Base-by-base conservation (phyloP, 2,888 invertebrate genomes). In the Hirudinaria manillensis region DNA sequence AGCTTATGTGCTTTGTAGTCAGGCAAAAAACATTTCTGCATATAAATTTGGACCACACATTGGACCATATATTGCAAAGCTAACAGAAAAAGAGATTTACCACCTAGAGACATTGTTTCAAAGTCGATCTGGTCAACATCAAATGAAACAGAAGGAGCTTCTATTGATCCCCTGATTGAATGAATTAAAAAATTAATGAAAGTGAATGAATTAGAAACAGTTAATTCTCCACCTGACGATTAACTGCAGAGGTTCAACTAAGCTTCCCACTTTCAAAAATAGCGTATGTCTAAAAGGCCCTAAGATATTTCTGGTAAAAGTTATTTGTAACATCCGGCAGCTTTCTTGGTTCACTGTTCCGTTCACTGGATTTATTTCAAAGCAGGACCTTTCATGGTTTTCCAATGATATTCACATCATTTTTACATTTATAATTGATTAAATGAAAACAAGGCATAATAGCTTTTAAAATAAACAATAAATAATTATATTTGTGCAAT, bases 81-180 rank as follows among this genome's bases (percentile, higher is more conserved):
- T 3, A 13, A n/a, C 24, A 70, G 21, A 6, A 32, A 53, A 66
- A 24, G 51, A 65, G 24, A 71, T 55, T 29, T 74, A 81, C 77
- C 79, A 82, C 84, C 85, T 80, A 82, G 84, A 21, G 85, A 84
- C 2, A 85, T 82, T 24, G 81, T 80, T 76, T 85, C 85, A 82
- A 85, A 86, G 77, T 83, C 83, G 34, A 86, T 80, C 76, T 81
- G 81, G 21, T 84, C 81, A 13, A 83, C 81, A 81, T 85, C 83
- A 80, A 86, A 86, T 79, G 84, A 82, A 80, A 86, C 85, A 10
- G 86, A 85, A 77, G 85, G 86, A 61, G 85, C 85, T 77, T 85
- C 84, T 51, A 86, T 85, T 65, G 81, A 81, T 10, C 86, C 86
- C 66, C 84, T 84, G 80, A 13, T 81, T 45, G 45, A 45, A 45